A percentile compares a stretch with the other conserved stretches of the same genome.
Evolutionary conservation across 92 coral and sea anemone genomes (phyloP).

Genomic region (Bergia puertoricense): DNA sequence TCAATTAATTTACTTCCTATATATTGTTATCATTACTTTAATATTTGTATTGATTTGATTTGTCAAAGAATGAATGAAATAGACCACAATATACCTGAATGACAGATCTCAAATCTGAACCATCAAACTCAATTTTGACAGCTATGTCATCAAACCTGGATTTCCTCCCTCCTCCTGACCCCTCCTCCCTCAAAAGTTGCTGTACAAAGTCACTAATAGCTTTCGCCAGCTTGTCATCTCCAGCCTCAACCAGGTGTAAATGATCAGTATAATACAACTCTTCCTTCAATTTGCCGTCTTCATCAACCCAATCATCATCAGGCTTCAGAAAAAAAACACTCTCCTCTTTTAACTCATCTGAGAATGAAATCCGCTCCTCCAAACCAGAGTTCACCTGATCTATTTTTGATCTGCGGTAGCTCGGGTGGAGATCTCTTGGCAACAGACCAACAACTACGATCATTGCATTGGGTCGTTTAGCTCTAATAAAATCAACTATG

Average conservation of each 20-base stretch:
- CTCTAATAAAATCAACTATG: constrained; percentile 78
- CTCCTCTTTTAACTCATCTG: constrained; percentile 78
- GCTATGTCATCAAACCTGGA: constrained; percentile 36
- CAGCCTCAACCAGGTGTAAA: constrained; percentile 88
- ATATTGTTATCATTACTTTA: too few species aligned
- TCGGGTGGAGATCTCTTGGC: constrained; percentile 82
- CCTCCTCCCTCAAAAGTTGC: constrained; percentile 58
- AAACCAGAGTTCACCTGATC: constrained; percentile 74
- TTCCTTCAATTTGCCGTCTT: constrained; percentile 75
- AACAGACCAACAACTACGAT: constrained; percentile 80
- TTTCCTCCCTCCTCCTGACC: constrained; percentile 43
- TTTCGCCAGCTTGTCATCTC: constrained; percentile 89
- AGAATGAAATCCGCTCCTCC: constrained; percentile 80
- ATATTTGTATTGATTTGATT: background rate
- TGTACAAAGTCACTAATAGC: constrained; percentile 67
- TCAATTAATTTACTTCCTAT: too few species aligned
- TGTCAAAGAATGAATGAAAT: background rate
- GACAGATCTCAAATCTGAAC: constrained; percentile 29
- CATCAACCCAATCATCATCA: constrained; percentile 88
- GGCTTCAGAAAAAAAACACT: constrained; percentile 83
- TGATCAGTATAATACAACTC: constrained; percentile 79
- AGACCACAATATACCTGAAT: constrained; percentile 22
- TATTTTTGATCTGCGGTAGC: constrained; percentile 64
- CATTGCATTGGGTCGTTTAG: constrained; percentile 61
- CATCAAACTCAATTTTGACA: constrained; percentile 26